These are phyloP conservation scores for Symphodus melops DNA, from an alignment of 2,113 vertebrate species.

Conservation along the genomic window DNA sequence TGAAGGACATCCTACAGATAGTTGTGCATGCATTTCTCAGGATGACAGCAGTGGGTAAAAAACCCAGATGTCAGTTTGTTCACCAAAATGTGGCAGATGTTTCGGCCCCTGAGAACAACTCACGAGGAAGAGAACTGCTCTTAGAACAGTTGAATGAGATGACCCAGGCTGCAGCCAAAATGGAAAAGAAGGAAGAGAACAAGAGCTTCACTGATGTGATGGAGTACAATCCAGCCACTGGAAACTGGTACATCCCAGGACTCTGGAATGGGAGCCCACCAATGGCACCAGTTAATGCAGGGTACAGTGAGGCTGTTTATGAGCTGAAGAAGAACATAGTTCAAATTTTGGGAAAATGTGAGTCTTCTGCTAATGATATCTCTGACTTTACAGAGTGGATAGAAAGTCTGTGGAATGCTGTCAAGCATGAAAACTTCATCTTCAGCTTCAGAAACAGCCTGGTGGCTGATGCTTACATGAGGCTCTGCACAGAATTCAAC, in stretches of 20 bases:
- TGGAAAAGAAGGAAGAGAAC: constrained; percentile 77
- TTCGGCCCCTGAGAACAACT: constrained; percentile 78
- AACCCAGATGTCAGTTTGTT: constrained; percentile 84
- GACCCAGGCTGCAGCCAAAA: constrained; percentile 75
- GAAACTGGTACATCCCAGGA: constrained; percentile 77
- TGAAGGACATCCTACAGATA: constrained; percentile 78
- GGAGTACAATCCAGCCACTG: constrained; percentile 71
- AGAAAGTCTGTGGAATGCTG: constrained; percentile 74
- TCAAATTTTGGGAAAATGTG: constrained; percentile 29
- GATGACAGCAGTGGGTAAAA: constrained; percentile 80
- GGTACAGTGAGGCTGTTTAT: constrained; percentile 74
- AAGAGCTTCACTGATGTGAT: constrained; percentile 78
- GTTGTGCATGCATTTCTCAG: constrained; percentile 78
- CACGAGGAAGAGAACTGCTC: constrained; percentile 75
- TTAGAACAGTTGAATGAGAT: constrained; percentile 78
- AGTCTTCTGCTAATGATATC: constrained; percentile 37
- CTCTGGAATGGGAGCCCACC: constrained; percentile 82
- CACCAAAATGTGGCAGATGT: constrained; percentile 84
- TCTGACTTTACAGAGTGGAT: constrained; percentile 71
- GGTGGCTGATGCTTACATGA: constrained; percentile 76
- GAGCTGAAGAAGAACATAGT: constrained; percentile 75
- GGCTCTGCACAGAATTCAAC: constrained; percentile 67
- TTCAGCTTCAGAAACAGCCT: constrained; percentile 81
- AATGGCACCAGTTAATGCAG: constrained; percentile 78
- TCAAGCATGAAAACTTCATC: constrained; percentile 81